Conservation (phyloP, 2,113 vertebrate genomes). For the Aphyosemion australe region DNA sequence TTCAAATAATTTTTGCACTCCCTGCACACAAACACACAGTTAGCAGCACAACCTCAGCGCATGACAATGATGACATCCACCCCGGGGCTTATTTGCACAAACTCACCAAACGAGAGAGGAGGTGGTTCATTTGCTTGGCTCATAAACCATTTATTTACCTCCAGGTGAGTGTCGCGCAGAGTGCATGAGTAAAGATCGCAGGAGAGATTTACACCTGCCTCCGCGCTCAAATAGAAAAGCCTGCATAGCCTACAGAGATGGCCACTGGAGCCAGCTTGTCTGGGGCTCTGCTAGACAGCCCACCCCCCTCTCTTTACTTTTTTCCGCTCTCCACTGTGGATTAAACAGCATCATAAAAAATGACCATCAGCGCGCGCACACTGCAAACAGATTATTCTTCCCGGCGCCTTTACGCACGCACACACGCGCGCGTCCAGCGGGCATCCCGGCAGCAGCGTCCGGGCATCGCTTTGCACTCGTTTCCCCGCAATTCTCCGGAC, state of each 20-base stretch:
- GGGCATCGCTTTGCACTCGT: constrained; percentile 42
- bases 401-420: constrained; percentile 61
- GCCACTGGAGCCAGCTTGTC: constrained; percentile 93
- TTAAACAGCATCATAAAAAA: constrained; percentile 78
- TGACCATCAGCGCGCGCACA: constrained; percentile 71
- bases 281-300: constrained; percentile 81
- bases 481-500: constrained; percentile 54
- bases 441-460: constrained; percentile 20
- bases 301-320: background rate
- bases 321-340: constrained; percentile 64
- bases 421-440: constrained; percentile 35
- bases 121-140: constrained; percentile 75
- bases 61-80: constrained; percentile 36
- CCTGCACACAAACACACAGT: no score
- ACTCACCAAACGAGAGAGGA: constrained; percentile 29
- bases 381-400: constrained; percentile 74
- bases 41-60: background rate
- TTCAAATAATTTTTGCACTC: background rate
- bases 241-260: constrained; percentile 89
- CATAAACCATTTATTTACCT: constrained; percentile 85
- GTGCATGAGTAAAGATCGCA: constrained; percentile 82
- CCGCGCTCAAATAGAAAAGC: constrained; percentile 80
- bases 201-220: constrained; percentile 97
- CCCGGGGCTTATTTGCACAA: constrained; percentile 24
- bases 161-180: constrained; percentile 86